phyloP scores from a whole-genome alignment of 2,888 invertebrate genomes.

The Orthosia gracilis region DNA sequence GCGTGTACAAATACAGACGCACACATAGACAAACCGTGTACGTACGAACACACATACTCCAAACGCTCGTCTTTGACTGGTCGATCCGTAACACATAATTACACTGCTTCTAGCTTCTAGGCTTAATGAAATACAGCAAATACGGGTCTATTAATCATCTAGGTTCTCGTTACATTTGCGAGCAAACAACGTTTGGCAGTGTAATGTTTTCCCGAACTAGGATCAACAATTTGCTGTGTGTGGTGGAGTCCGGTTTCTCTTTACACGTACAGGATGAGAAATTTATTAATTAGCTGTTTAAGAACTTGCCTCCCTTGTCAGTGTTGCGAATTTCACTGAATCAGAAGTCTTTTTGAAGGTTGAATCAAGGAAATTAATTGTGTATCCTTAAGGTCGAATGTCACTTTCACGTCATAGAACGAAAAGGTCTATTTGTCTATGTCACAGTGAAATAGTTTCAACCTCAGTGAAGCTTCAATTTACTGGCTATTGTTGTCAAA shows the following conservation, averaged over 20 bases:
- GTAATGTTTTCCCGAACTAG: constrained; percentile 31
- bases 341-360: background rate
- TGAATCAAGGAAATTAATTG: background rate
- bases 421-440: too few relatives aligned
- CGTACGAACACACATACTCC: constrained; percentile 27
- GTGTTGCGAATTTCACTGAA: background rate
- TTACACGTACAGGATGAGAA: background rate
- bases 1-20: constrained; percentile 26
- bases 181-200: constrained; percentile 42
- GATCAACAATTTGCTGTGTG: constrained; percentile 6
- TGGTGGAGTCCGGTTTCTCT: background rate
- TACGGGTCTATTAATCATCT: constrained; percentile 57
- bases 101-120: constrained; percentile 48
- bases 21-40: constrained; percentile 12
- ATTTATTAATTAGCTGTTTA: constrained; percentile 13
- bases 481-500: too few relatives aligned
- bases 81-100: constrained; percentile 53
- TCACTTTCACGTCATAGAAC: too few relatives aligned
- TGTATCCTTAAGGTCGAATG: too few relatives aligned
- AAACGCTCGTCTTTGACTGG: constrained; percentile 53
- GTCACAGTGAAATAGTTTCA: too few relatives aligned
- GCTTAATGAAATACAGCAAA: constrained; percentile 58
- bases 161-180: constrained; percentile 48
- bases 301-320: too few relatives aligned
- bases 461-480: too few relatives aligned